A percentile compares a stretch with the other conserved stretches of the same genome.
Evolutionary conservation across 2,113 vertebrate genomes (phyloP).

Genomic region (Accipiter cooperii): DNA sequence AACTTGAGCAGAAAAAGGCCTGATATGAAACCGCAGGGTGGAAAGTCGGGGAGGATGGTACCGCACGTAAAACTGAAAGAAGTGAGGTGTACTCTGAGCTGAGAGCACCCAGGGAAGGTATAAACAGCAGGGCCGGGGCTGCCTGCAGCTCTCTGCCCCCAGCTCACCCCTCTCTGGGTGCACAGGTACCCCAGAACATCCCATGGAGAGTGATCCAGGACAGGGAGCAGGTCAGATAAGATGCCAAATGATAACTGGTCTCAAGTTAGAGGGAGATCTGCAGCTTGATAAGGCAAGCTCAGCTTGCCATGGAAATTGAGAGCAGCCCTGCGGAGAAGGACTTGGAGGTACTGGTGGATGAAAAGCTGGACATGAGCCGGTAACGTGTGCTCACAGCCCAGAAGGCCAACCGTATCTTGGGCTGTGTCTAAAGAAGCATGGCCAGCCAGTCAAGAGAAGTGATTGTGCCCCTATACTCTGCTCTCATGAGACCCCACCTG

Average conservation of each 20-base stretch:
- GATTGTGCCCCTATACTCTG: too few species aligned
- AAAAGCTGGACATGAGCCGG: background rate
- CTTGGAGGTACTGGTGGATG: background rate
- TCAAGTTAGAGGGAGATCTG: background rate
- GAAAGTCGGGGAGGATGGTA: background rate
- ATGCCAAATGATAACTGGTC: background rate
- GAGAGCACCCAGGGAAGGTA: background rate
- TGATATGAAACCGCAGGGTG: conserved; percentile 1
- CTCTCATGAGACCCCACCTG: too few species aligned
- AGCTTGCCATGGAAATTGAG: background rate
- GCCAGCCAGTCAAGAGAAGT: too few species aligned
- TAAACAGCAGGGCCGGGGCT: background rate
- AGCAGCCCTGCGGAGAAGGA: background rate
- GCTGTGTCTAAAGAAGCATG: too few species aligned
- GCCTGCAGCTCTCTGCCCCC: background rate
- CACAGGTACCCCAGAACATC: background rate
- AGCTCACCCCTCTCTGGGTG: fast-evolving
- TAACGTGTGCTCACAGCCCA: background rate
- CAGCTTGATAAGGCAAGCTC: background rate
- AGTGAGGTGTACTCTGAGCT: background rate
- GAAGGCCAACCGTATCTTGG: too few species aligned
- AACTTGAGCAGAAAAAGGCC: background rate
- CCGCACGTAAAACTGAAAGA: background rate
- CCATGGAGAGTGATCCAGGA: background rate
- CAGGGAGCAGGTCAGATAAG: background rate